Base-by-base conservation (phyloP, 2,888 invertebrate species). In the Heliconius charithonia region DNA sequence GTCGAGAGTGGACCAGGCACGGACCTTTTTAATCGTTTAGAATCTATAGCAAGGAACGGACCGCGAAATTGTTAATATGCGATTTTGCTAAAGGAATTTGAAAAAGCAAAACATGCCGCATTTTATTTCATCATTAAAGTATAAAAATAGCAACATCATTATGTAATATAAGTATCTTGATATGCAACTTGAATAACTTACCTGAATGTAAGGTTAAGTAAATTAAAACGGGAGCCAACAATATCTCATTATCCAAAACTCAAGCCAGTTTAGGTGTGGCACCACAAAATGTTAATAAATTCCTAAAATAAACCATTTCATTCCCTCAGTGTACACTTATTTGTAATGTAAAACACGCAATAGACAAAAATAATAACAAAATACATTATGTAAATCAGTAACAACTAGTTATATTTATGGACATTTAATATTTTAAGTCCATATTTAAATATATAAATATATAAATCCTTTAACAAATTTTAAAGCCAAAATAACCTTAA, bases 1-100 rank as follows among this genome's bases (percentile, higher is more conserved):
- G 27, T 37, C 63, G 41, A 63, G 74, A 74, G 62, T 74, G 74
- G 74, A 74, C 74, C 63, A 65, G 45, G 45, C 63, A 74, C 63
- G 74, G 27, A 45, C 63, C 63, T 77, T 79, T 78, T 79, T 79
- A 76, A 79, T 81, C 74, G 75, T 79, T 67, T 81, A 69, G 76
- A 79, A 80, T 82, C 79, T 80, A 65, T 76, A 69, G 78, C 78
- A 73, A 79, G 70, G 66, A 81, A 78, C 72, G 75, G 75, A 83
- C 80, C 82, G 78, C 77, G 78, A 82, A 82, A 82, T 81, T 78
- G 72, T 77, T 79, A 80, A 80, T 81, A 78, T 80, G 78, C 77
- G 78, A 77, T 81, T 77, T 78, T 77, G 56, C 69, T 41, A 22
- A 79, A 73, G 74, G 76, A 66, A 72, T 77, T 59, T 69, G 51